Percentiles rank a stretch among this genome's conserved stretches.
These are phyloP conservation scores for Brachionus rubens DNA, from an alignment of 1,140 invertebrate species.

Conservation along the genomic window DNA sequence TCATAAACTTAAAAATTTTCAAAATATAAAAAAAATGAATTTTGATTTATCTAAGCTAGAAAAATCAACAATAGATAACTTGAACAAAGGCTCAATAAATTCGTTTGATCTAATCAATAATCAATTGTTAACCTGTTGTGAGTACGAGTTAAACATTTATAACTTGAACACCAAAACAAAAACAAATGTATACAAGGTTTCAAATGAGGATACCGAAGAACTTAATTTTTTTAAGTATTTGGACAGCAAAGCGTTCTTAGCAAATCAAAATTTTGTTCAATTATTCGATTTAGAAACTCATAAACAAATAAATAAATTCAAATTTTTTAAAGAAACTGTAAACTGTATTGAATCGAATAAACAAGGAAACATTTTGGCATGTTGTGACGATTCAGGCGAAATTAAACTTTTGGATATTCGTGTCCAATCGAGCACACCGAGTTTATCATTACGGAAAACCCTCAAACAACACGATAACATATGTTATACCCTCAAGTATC, in stretches of 20 bases:
- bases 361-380: not conserved
- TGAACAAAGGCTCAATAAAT: conserved; percentile 10
- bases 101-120: conserved; percentile 5
- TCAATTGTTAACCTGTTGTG: not conserved
- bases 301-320: conserved; percentile 29
- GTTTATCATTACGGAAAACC: not conserved
- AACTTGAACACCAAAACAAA: not conserved
- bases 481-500: conserved; percentile 3
- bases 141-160: not conserved
- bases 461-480: conserved; percentile 13
- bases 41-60: not conserved
- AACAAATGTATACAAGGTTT: not conserved
- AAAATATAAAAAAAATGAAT: not conserved
- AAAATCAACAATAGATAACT: not conserved
- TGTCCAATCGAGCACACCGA: not conserved
- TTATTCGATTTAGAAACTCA: not conserved
- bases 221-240: not conserved
- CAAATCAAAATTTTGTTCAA: conserved; percentile 10
- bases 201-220: not conserved
- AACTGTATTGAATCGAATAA: not conserved
- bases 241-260: not conserved
- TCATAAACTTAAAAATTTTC: not conserved
- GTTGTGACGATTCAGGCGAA: not conserved
- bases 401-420: not conserved
- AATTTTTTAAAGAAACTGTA: not conserved